Base-by-base conservation (phyloP, 2,888 invertebrate species). In the Empis stercorea region DNA sequence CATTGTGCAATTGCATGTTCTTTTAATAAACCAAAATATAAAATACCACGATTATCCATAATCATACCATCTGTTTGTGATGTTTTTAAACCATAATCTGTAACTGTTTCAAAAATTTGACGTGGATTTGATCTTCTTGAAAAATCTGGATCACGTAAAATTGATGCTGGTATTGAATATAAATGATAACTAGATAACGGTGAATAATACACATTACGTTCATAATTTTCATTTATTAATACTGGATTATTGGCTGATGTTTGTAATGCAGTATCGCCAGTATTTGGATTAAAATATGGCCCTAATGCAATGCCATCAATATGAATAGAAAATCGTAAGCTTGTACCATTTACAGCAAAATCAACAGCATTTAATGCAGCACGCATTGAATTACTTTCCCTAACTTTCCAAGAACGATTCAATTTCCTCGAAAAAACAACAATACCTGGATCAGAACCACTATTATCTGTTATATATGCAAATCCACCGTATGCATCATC, bases 31-130 rank as follows among this genome's bases (percentile, higher is more conserved):
- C 83, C 84, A 62, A 75, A 84, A 66, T 81, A 85, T 10, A 86
- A 70, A 6, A 76, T 63, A 3, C 84, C 84, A 15, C 71, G 68
- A 14, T 80, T 75, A 55, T 84, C 82, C 81, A 84, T 82, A 50
- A 78, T 75, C 81, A 86, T 83, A 1, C 84, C 84, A 57, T 81
- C 83, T 0, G 80, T 78, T 62, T 83, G 81, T 1, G 83, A 82
- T 1, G 72, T 63, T 60, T 82, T 83, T 1, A 65, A 58, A 0
- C 82, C 84, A 37, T 80, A 63, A 52, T 80, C 76, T 9, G 65
- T 71, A 0, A 84, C 75, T 51, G 73, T 67, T 36, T 56, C 54
- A 10, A 57, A 53, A 7, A 58, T 37, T 38, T 59, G 53, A 41
- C 66, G 65, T 1, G 56, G 55, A 10, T 63, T 64, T 47, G 58